Base-by-base conservation (phyloP, 1,140 invertebrate species). In the Caenorhabditis brenneri region DNA sequence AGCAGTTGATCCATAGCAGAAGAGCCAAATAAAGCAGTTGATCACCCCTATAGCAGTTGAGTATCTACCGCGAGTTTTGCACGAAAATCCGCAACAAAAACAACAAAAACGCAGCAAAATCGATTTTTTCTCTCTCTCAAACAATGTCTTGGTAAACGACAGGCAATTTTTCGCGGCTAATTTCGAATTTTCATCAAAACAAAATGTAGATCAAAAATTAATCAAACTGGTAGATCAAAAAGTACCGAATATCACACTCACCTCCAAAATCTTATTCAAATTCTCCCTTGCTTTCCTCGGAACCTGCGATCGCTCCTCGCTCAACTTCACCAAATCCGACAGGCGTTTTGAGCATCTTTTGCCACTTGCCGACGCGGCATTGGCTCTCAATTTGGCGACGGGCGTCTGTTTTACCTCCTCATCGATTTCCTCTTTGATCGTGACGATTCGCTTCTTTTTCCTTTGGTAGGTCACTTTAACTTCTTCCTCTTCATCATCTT, bases 391-490 rank as follows among this genome's bases (percentile, higher is more conserved):
- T 29, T 74, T 74, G 12, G 65, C 65, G 36, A 74, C n/a, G 3
- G 65, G 65, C 0, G 65, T 74, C 36, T 74, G 65, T 74, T 74
- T 74, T 2, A 74, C 65, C 15, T 74, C 65, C 24, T 74, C 65
- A 10, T 74, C 65, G n/a, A 74, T 74, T 15, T 74, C 65, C 10
- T 74, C 65, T 42, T 74, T 74, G 22, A 74, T 74, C 0, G 65
- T 42, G n/a, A 74, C 60, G n/a, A 65, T 65, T n/a, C 36, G 33
- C 31, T 51, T 51, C 24, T 29, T 55, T 55, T 12, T 55, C 3
- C 10, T 1, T 7, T 29, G n/a, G 19, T 5, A 27, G 2, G 10
- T 42, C 42, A n/a, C 33, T 39, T 2, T 4, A 31, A 12, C 65
- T 22, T 42, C 10, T 24, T 15, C 36, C 2, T 42, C 36, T 12